Evolutionary conservation across 1,140 invertebrate species (phyloP).

Genomic region (Drosophila parabipectinata): DNA sequence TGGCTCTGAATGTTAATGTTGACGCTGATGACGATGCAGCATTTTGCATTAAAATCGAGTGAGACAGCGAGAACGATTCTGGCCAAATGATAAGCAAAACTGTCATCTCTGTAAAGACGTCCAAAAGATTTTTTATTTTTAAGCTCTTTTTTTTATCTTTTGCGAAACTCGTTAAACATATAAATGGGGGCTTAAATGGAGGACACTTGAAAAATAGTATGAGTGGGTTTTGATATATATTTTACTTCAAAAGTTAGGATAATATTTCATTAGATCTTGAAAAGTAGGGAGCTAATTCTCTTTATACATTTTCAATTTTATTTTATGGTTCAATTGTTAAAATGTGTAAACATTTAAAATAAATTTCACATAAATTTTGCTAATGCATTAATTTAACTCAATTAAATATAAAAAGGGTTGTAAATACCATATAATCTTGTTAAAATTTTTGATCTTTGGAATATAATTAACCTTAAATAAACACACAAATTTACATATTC

Average conservation of each 20-base stretch:
- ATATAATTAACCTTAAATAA: too few relatives aligned
- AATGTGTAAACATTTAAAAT: background rate
- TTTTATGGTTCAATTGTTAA: too few relatives aligned
- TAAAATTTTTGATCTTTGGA: too few relatives aligned
- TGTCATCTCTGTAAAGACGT: slow-evolving; percentile 59
- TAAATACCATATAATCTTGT: background rate
- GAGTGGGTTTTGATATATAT: too few relatives aligned
- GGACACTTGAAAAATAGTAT: slow-evolving; percentile 15
- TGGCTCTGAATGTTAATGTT: slow-evolving; percentile 27
- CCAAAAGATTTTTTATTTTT: slow-evolving; percentile 32
- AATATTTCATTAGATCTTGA: too few relatives aligned
- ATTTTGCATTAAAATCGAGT: slow-evolving; percentile 35
- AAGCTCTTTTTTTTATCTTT: slow-evolving; percentile 3
- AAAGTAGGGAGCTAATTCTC: too few relatives aligned
- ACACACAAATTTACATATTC: background rate
- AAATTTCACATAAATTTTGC: slow-evolving; percentile 1
- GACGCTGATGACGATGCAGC: slow-evolving; percentile 46
- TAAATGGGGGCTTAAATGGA: slow-evolving; percentile 48
- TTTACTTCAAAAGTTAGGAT: too few relatives aligned
- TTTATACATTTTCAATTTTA: too few relatives aligned
- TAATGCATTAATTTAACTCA: background rate
- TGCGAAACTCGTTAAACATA: slow-evolving; percentile 69
- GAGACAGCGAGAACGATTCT: slow-evolving; percentile 52
- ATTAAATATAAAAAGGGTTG: background rate
- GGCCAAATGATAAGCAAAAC: slow-evolving; percentile 77